Conservation (phyloP, 2,888 invertebrate genomes). For the Zaprionus lineosus region DNA sequence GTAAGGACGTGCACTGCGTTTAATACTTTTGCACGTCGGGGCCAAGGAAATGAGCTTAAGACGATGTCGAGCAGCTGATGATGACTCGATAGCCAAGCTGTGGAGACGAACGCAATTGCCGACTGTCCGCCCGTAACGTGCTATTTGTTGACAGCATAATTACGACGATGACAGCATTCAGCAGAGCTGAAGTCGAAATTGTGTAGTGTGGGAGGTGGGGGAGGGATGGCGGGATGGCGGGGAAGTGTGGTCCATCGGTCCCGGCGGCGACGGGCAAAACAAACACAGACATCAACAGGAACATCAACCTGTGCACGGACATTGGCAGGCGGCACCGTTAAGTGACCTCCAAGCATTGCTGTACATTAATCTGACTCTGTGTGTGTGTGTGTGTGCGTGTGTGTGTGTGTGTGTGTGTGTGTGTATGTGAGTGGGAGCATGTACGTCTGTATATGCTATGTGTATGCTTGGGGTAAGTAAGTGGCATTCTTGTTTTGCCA, state of each 20-base stretch:
- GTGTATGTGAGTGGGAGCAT: no score
- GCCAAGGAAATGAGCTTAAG: constrained; percentile 17
- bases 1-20: constrained; percentile 52
- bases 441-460: no score
- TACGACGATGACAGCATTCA: constrained; percentile 64
- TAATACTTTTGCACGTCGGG: constrained; percentile 64
- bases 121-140: constrained; percentile 37
- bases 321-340: constrained; percentile 31
- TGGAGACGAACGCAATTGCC: constrained; percentile 11
- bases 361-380: no score
- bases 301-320: constrained; percentile 25
- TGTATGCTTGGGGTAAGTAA: no score
- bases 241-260: neutral
- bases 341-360: constrained; percentile 37
- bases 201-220: no score
- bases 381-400: neutral
- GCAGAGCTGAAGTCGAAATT: no score
- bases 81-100: constrained; percentile 41
- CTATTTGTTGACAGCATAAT: constrained; percentile 77
- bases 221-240: constrained; percentile 2
- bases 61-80: constrained; percentile 55
- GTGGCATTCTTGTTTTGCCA: no score
- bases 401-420: neutral
- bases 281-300: constrained; percentile 50
- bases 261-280: constrained; percentile 24